Evolutionary conservation across 2,113 vertebrate species (phyloP), one percentile per base, ranked within the genome.

Genomic region (Sphaerodactylus townsendi): DNA sequence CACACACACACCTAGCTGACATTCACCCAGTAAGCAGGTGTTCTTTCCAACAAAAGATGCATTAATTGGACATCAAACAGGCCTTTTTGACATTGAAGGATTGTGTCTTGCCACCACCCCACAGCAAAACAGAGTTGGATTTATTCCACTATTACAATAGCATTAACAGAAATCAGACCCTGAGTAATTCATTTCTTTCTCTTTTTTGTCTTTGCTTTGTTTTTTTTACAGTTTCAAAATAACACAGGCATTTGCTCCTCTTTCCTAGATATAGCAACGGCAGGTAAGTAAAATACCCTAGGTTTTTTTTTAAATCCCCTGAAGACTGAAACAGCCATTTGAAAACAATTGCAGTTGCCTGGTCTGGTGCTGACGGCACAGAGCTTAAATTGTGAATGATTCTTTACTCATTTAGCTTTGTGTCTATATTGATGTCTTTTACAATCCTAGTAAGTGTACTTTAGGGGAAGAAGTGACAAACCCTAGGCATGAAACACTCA

Each of bases 381-480:
- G 6, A 30, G 3, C 13, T 85, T 88, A 88, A 53, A 3, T 0
- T 76, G n/a, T 15, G 80, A 25, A 65, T 75, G 70, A 72, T 3
- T 82, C 33, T 81, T 88, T 23, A 85, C 89, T 71, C 4, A 59
- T 74, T 77, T 87, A 82, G 56, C 76, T 88, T 75, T 68, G 62
- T 14, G 25, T 50, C 64, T 68, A 2, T 66, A 84, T 23, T 71
- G 64, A 62, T 87, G 71, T 81, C 44, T 88, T 70, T 89, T 80
- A 79, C 79, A 81, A 90, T 62, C 84, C 39, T 59, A 87, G 69
- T 28, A 83, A 86, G 82, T 39, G 79, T 33, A 37, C 50, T 89
- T 65, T 85, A 44, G 79, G 77, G 59, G 62, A 50, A 80, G 15
- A 80, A 73, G 65, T 83, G 84, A 84, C 71, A 90, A 92, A 90